Evolutionary conservation across 2,113 vertebrate species (phyloP).

Genomic region (Lynx canadensis): DNA sequence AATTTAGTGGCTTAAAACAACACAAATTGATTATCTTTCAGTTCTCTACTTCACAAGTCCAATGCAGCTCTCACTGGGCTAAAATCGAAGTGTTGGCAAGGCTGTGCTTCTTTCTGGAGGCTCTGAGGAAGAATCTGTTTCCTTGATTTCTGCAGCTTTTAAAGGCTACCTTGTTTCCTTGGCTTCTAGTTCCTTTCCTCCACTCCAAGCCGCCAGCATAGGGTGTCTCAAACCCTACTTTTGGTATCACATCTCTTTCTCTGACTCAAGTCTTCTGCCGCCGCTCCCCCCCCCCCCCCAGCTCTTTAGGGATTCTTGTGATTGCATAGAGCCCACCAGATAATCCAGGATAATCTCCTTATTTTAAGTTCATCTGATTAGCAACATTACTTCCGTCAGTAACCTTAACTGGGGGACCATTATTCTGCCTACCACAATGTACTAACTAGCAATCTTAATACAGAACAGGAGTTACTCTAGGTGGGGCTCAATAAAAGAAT

Average conservation of each 20-base stretch:
- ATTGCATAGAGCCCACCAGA: not conserved
- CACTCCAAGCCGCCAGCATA: not conserved
- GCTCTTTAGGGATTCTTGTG: constrained; percentile 13
- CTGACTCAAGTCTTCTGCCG: not conserved
- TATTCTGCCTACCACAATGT: not conserved
- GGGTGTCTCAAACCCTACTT: not conserved
- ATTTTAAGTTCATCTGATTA: constrained; percentile 21
- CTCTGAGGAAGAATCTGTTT: not conserved
- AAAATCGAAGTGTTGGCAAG: not conserved
- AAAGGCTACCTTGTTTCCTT: not conserved
- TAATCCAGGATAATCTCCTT: not conserved
- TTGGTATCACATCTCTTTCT: not conserved
- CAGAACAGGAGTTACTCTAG: not conserved
- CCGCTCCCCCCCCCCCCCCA: not conserved
- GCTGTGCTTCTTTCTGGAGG: not conserved
- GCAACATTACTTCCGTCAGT: not conserved
- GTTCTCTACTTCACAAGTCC: not conserved
- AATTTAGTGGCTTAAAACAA: not conserved
- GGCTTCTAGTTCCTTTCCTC: not conserved
- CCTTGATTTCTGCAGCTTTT: not conserved
- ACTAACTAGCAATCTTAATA: not conserved
- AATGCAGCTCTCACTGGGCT: not conserved
- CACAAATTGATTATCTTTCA: not conserved
- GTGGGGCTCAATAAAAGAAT: constrained; percentile 14
- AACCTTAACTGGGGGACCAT: not conserved